Conservation (phyloP, 2,113 vertebrate species). For the Pedionomus torquatus region DNA sequence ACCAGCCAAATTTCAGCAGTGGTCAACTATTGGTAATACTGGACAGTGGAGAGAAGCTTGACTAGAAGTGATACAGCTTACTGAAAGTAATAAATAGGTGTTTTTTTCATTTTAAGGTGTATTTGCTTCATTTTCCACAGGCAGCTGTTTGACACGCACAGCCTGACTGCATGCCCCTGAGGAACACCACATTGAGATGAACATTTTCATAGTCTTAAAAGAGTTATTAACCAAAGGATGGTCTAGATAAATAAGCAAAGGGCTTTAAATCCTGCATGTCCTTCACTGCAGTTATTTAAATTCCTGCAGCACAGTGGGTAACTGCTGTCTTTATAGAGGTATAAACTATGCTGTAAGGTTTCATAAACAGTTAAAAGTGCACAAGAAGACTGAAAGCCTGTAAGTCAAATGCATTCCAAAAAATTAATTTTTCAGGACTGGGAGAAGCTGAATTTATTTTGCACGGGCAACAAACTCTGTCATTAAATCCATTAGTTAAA, state of each 20-base stretch:
- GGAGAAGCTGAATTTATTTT: background rate
- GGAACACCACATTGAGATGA: background rate
- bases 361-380: background rate
- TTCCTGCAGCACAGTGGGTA: background rate
- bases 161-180: background rate
- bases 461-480: background rate
- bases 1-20: background rate
- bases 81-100: background rate
- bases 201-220: background rate
- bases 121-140: background rate
- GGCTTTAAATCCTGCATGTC: background rate
- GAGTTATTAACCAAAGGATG: background rate
- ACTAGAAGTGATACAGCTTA: background rate
- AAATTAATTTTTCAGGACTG: background rate
- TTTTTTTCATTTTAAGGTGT: background rate
- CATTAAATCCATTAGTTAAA: background rate
- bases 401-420: background rate
- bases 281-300: slow-evolving; percentile 2
- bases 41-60: background rate
- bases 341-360: background rate
- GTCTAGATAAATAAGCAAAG: background rate
- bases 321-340: background rate
- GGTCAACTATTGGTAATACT: background rate
- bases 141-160: background rate
- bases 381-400: background rate